Base-by-base conservation (phyloP, 2,113 vertebrate species). In the Onychostoma macrolepis region DNA sequence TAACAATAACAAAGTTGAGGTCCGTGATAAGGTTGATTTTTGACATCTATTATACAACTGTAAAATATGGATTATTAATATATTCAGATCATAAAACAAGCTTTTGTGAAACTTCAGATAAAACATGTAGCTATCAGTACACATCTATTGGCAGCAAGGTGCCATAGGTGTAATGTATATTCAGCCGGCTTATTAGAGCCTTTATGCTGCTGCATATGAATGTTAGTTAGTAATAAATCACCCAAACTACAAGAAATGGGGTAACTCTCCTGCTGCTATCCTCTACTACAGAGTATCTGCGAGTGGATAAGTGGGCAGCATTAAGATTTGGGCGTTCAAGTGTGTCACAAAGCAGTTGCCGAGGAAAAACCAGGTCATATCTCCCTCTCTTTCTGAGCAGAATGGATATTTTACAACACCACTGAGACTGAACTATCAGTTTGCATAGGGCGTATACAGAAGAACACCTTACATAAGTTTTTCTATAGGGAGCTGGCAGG, bases 401-500 rank as follows among this genome's bases (percentile, higher is more conserved):
- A 89, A 85, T 80, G 28, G 17, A 82, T 58, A 82, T 87, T 89
- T 85, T 61, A 80, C 48, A 78, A n/a, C 83, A 30, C 61, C 43
- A 28, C 48, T 85, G 71, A 78, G 43, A 76, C 43, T 38, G 71
- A 79, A 72, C 63, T 71, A 53, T 65, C 50, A 77, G 77, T 53
- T 86, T 80, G 76, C 85, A 86, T 71, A 71, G 76, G 61, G 61
- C 63, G 77, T 50, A 72, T 72, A 72, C 65, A 80, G 76, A 58
- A 21, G 36, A 71, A 48, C 81, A 83, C 65, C 72, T 48, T 85
- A 48, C 83, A 88, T 76, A 53, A 81, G 53, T 65, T 63, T 75
- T 43, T 88, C 45, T 76, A 82, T 79, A 85, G 77, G 84, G 84
- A 78, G 10, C 75, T 78, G 56, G 53, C 38, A 48, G 58, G 6